phyloP scores from a whole-genome alignment of 2,888 invertebrate genomes.

The Pilophorus perplexus region DNA sequence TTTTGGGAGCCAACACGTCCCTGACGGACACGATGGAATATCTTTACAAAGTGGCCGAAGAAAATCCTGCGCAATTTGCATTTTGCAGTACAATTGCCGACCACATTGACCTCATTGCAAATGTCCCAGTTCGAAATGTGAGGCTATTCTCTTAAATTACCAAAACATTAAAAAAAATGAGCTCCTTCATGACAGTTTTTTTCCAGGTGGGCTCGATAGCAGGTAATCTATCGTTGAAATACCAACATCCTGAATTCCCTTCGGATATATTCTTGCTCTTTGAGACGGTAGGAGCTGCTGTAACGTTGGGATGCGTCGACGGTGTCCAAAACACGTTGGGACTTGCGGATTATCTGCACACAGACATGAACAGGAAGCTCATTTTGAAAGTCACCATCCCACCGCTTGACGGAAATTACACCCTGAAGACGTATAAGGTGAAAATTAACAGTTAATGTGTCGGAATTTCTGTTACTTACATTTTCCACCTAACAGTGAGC shows the following conservation, averaged over 20 bases:
- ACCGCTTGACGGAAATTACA: slow-evolving; percentile 55
- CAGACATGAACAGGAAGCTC: slow-evolving; percentile 66
- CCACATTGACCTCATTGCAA: slow-evolving; percentile 69
- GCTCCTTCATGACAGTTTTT: slow-evolving; percentile 11
- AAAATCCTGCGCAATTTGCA: slow-evolving; percentile 56
- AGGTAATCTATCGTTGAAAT: slow-evolving; percentile 69
- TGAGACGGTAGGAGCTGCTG: slow-evolving; percentile 59
- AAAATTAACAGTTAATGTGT: slow-evolving; percentile 22
- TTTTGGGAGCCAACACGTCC: slow-evolving; percentile 47
- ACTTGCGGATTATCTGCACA: slow-evolving; percentile 59
- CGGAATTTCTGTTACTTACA: too few species aligned
- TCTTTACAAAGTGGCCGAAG: slow-evolving; percentile 34
- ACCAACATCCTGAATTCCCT: slow-evolving; percentile 64
- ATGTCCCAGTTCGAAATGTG: slow-evolving; percentile 70
- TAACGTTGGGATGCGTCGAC: slow-evolving; percentile 57
- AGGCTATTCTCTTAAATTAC: slow-evolving; percentile 36
- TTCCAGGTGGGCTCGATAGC: slow-evolving; percentile 60
- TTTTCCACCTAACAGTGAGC: not conserved
- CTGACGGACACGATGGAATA: slow-evolving; percentile 39
- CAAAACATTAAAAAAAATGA: not conserved
- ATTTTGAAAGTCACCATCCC: slow-evolving; percentile 62
- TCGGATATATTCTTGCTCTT: slow-evolving; percentile 68
- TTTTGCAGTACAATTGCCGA: slow-evolving; percentile 61
- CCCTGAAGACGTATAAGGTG: slow-evolving; percentile 68
- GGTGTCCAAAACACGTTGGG: slow-evolving; percentile 52